Conservation (phyloP, 2,113 vertebrate genomes). For the Zonotrichia leucophrys region DNA sequence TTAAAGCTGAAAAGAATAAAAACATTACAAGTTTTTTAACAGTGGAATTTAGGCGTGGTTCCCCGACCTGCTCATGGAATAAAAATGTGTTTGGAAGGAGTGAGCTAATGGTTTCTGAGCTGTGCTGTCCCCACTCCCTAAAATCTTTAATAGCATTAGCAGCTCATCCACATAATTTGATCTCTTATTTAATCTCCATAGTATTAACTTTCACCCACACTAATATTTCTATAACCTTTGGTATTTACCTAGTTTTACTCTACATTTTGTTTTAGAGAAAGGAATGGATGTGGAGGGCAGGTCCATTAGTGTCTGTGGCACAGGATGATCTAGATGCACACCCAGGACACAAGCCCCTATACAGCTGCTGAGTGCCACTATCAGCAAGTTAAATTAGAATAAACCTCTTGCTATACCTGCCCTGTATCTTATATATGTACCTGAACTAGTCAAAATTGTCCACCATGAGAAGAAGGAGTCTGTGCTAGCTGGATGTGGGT, state of each 20-base stretch:
- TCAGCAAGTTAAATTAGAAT: background rate
- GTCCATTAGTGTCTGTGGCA: background rate
- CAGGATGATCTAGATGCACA: background rate
- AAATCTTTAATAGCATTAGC: background rate
- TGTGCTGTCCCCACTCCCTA: background rate
- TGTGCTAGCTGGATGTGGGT: background rate
- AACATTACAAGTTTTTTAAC: background rate
- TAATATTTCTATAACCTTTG: background rate
- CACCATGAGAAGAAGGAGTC: background rate
- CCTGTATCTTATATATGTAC: background rate
- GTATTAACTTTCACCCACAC: background rate
- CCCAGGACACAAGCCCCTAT: background rate
- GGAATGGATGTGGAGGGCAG: background rate
- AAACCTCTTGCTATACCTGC: background rate
- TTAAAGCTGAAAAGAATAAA: background rate
- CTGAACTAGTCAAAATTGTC: background rate
- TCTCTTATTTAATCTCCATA: background rate
- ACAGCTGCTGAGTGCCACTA: background rate
- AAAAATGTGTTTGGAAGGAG: constrained; percentile 20
- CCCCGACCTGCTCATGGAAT: background rate
- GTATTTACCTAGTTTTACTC: background rate
- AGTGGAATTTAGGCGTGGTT: background rate
- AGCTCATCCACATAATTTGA: background rate
- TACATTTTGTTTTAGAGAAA: background rate
- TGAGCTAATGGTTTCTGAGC: constrained; percentile 5